phyloP scores from a whole-genome alignment of 2,797 vertebrate species.

The Sciurus carolinensis region DNA sequence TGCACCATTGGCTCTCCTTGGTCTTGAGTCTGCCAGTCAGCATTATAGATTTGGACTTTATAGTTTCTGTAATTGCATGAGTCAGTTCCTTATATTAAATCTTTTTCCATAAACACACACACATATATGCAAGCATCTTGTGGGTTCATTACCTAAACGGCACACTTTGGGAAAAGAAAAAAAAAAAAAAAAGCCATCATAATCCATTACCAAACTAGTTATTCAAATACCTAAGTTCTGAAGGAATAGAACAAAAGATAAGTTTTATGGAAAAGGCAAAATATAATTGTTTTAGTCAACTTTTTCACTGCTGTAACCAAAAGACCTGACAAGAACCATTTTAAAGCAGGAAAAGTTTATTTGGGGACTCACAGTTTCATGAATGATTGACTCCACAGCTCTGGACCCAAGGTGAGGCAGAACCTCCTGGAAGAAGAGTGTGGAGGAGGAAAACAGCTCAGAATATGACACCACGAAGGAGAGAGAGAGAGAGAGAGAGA shows the following conservation, averaged over 20 bases:
- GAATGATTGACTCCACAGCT: too few relatives aligned
- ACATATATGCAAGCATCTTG: not conserved
- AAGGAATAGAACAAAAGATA: not conserved
- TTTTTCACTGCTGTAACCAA: too few relatives aligned
- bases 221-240: not conserved
- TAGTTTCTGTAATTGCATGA: not conserved
- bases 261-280: not conserved
- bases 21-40: not conserved
- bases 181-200: not conserved
- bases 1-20: fast-evolving
- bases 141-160: not conserved
- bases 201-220: not conserved
- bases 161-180: constrained; percentile 5
- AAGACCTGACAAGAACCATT: too few relatives aligned
- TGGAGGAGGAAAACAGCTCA: too few relatives aligned
- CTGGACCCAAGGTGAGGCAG: too few relatives aligned
- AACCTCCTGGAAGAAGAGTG: too few relatives aligned
- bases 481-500: too few relatives aligned
- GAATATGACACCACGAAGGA: too few relatives aligned
- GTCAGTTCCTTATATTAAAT: not conserved
- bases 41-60: not conserved
- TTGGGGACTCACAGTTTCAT: too few relatives aligned
- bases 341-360: too few relatives aligned
- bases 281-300: not conserved
- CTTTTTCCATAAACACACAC: not conserved